Percentiles rank a stretch among this genome's conserved stretches.
Conservation (phyloP, 2,797 vertebrate species). For the Paguma larvata region DNA sequence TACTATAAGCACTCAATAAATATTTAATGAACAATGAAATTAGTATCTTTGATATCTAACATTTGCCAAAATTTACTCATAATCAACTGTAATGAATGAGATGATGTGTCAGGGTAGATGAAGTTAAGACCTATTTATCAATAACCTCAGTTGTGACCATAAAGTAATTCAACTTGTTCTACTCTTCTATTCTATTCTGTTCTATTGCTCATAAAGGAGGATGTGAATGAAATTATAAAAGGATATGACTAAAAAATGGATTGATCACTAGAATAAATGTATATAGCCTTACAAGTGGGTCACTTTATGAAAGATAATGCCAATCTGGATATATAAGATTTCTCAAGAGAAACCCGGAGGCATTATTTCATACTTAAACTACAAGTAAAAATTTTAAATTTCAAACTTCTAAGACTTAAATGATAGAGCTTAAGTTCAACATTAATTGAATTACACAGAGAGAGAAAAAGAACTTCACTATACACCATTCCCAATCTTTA, state of each 20-base stretch:
- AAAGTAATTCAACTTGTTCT: neutral
- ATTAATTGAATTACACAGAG: neutral
- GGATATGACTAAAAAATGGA: neutral
- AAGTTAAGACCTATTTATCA: neutral
- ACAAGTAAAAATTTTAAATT: neutral
- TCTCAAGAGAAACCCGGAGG: conserved; percentile 1
- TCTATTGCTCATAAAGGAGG: neutral
- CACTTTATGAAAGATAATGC: neutral
- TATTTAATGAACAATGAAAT: conserved; percentile 26
- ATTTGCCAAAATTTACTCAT: neutral
- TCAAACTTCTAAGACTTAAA: conserved; percentile 31
- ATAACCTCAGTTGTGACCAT: neutral
- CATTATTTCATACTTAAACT: neutral
- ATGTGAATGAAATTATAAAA: neutral
- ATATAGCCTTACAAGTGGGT: neutral
- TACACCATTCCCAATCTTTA: neutral
- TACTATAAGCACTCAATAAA: neutral
- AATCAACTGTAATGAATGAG: neutral
- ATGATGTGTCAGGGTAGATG: neutral
- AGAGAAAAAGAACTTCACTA: neutral
- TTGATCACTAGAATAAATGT: neutral
- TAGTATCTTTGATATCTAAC: neutral
- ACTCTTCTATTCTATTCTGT: neutral
- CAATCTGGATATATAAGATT: neutral
- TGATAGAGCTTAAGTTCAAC: neutral